phyloP scores from a whole-genome alignment of 1,140 invertebrate genomes.

The Drosophila pectinifera region DNA sequence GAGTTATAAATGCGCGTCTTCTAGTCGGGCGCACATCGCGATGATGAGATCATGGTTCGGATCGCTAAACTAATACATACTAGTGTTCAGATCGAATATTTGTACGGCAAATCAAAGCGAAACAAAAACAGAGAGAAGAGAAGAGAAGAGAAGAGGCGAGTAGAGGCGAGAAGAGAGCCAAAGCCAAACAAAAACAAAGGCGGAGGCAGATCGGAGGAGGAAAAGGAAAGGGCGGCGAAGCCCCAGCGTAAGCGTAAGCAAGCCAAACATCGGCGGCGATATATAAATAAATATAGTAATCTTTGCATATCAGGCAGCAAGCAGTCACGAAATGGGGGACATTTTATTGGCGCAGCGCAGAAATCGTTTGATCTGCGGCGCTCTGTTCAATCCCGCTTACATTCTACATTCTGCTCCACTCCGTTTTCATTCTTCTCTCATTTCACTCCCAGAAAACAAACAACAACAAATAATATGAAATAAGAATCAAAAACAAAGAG shows the following conservation, averaged over 20 bases:
- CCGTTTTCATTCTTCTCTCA: slow-evolving; percentile 41
- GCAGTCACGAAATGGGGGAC: slow-evolving; percentile 67
- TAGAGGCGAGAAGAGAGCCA: slow-evolving; percentile 11
- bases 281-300: slow-evolving; percentile 77
- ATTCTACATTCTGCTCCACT: slow-evolving; percentile 48
- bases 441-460: slow-evolving; percentile 30
- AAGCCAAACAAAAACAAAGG: slow-evolving; percentile 55
- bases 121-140: slow-evolving; percentile 58
- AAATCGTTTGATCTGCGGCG: slow-evolving; percentile 78
- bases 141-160: background rate
- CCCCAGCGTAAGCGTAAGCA: slow-evolving; percentile 70
- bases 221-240: slow-evolving; percentile 38
- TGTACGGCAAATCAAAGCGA: slow-evolving; percentile 61
- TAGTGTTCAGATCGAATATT: slow-evolving; percentile 45
- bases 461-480: slow-evolving; percentile 11
- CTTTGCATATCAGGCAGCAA: slow-evolving; percentile 77
- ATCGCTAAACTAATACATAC: slow-evolving; percentile 70
- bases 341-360: slow-evolving; percentile 79
- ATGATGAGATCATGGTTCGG: slow-evolving; percentile 76
- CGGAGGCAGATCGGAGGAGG: slow-evolving; percentile 21
- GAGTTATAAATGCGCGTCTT: slow-evolving; percentile 69
- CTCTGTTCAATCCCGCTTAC: slow-evolving; percentile 42
- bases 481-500: slow-evolving; percentile 5
- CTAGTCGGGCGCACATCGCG: slow-evolving; percentile 51
- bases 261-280: slow-evolving; percentile 75